phyloP scores from a whole-genome alignment of 2,888 invertebrate species.

The Monopis laevigella region DNA sequence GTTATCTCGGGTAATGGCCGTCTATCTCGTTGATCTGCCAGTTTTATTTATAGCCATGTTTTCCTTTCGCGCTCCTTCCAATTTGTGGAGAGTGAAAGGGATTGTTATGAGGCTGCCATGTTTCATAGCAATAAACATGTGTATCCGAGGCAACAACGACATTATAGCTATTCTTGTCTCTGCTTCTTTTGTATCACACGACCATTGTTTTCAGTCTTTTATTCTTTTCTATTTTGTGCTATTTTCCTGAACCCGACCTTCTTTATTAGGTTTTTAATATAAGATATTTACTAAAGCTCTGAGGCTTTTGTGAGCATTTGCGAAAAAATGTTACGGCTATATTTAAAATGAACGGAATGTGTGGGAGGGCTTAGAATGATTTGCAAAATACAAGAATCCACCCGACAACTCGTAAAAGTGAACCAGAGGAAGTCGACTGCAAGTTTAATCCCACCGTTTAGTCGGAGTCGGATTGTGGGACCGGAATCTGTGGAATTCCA shows the following conservation, averaged over 20 bases:
- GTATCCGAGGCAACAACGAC: conserved; percentile 62
- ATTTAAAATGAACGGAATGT: too few relatives aligned
- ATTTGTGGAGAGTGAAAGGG: conserved; percentile 67
- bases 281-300: too few relatives aligned
- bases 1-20: conserved; percentile 63
- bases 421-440: conserved; percentile 1
- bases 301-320: too few relatives aligned
- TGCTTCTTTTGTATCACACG: conserved; percentile 32
- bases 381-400: not conserved
- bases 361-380: conserved; percentile 1
- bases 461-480: conserved; percentile 1
- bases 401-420: conserved; percentile 1
- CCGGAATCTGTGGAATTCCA: conserved; percentile 12
- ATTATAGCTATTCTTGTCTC: conserved; percentile 45
- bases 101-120: conserved; percentile 63
- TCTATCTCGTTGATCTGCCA: conserved; percentile 65
- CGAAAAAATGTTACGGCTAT: too few relatives aligned
- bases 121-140: conserved; percentile 65
- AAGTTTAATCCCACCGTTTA: conserved; percentile 9
- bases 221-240: not conserved
- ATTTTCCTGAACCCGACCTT: too few relatives aligned
- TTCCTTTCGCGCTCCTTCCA: conserved; percentile 65
- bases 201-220: conserved; percentile 30
- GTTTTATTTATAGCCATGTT: conserved; percentile 66
- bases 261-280: too few relatives aligned